Evolutionary conservation across 2,888 invertebrate species (phyloP), one percentile per base, ranked within the genome.

Genomic region (Onchidella celtica): DNA sequence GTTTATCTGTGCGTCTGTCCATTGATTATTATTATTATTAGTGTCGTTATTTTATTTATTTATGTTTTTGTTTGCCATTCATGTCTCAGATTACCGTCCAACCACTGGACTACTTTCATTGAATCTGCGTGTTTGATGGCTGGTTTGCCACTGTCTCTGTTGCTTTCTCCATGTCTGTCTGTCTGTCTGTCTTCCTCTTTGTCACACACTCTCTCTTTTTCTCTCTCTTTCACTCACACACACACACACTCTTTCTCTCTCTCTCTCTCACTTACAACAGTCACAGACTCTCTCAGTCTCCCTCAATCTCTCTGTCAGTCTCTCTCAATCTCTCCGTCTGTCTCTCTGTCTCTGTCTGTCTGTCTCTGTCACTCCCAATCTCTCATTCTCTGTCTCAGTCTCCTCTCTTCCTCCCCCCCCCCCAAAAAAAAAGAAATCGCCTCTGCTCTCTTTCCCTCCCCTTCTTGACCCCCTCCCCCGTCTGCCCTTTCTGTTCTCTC

Each of bases 381-480:
- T 34, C 47, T n/a, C 17, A 11, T 17, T 17, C 47, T 47, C 47
- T 47, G 47, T 17, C 6, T 47, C 47, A 47, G 47, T 47, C 27
- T 34, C 47, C 40, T 47, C 70, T 70, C 36, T 38, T 21, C 47
- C 36, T 47, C 40, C 17, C 40, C 34, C 32, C n/a, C 24, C 57
- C 4, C 34, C 29, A n/a, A n/a, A n/a, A 9, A 6, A 9, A 6
- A 4, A 6, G 17, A 14, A 11, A n/a, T 38, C 55, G 2, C 38
- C 65, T 36, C n/a, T 40, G 24, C 36, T 63, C 40, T 29, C 27
- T 69, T 70, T 36, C 27, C 38, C 24, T 57, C 14, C 69, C 14
- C 38, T 38, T 76, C 63, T 36, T n/a, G n/a, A n/a, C 63, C 36
- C 75, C 34, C 75, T 65, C 65, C 34, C 75, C 34, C 75, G 17